Evolutionary conservation across 2,797 vertebrate genomes (phyloP).

Genomic region (Tympanoctomys barrerae): DNA sequence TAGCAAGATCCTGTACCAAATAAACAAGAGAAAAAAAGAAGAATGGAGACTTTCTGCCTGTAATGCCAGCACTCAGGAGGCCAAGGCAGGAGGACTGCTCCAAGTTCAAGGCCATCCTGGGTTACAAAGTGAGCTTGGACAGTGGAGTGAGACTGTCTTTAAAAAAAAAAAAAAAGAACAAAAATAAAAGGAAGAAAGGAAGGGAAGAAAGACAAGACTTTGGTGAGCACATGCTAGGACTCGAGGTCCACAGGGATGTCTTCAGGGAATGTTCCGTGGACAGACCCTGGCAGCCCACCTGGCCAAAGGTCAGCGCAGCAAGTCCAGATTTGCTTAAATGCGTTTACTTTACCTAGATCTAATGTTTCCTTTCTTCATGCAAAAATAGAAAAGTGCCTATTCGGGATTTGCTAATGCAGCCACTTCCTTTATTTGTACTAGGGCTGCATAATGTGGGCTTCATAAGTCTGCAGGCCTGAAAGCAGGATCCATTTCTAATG

Average conservation of each 20-base stretch:
- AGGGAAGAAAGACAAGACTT: not conserved
- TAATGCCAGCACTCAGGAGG: not conserved
- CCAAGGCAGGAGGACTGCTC: no score
- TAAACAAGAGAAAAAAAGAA: no score
- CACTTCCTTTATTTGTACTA: constrained; percentile 79
- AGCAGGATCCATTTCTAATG: constrained; percentile 82
- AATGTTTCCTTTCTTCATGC: constrained; percentile 65
- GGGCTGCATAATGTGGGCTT: constrained; percentile 73
- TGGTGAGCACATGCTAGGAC: not conserved
- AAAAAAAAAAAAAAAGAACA: no score
- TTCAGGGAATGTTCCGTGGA: not conserved
- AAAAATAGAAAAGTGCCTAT: constrained; percentile 64
- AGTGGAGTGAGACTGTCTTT: no score
- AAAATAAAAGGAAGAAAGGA: no score
- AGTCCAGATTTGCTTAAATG: not conserved
- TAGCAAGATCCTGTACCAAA: not conserved
- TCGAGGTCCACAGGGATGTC: not conserved
- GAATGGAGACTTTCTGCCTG: not conserved
- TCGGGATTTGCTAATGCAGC: constrained; percentile 77
- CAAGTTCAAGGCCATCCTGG: no score
- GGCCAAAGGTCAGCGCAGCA: not conserved
- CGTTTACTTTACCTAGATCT: not conserved
- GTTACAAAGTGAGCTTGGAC: no score
- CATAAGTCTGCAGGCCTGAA: constrained; percentile 72
- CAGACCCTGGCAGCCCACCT: not conserved